Base-by-base conservation (phyloP, 2,888 invertebrate genomes). In the Agrilus mali region DNA sequence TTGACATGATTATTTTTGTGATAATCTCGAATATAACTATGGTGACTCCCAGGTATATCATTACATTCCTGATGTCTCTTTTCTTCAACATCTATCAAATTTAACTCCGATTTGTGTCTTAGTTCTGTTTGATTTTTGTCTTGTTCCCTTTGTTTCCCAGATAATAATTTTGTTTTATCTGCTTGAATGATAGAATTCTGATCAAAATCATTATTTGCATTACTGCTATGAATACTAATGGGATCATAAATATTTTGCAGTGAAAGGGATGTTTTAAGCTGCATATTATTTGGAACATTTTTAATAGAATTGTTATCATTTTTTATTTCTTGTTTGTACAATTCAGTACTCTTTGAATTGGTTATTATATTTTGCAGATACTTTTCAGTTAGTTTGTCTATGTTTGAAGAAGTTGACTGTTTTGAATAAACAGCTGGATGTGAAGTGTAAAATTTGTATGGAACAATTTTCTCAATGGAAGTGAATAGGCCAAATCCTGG, bases 171-270 rank as follows among this genome's bases (percentile, higher is more conserved):
- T 22, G 59, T 59, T 38, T 57, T 57, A 39, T 67, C 67, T 4
- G 64, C 59, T 51, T 64, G 65, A 17, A 66, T 56, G 4, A 67
- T 59, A 3, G 60, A 57, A 45, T 66, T 67, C 45, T 66, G 64
- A 50, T 67, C 67, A 51, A 65, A 67, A 53, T 67, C 67, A 48
- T 67, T 66, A 47, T 63, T 67, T 4, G 65, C 59, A 49, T 67
- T 67, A n/a, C 61, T 52, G 20, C 54, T 57, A 17, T 43, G 34
- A 36, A 50, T 52, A 13, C 47, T 49, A 31, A 51, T 50, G 4
- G 59, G 46, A 27, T 62, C 64, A 33, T 60, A 47, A 40, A 66
- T 60, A 45, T 64, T 60, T 50, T 64, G 64, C 47, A 64, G 51
- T 2, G 64, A 64, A 33, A 60, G 43, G 7, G 64, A 63, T 44